Conservation (phyloP, 2,113 vertebrate species). For the Glaucidium brasilianum region DNA sequence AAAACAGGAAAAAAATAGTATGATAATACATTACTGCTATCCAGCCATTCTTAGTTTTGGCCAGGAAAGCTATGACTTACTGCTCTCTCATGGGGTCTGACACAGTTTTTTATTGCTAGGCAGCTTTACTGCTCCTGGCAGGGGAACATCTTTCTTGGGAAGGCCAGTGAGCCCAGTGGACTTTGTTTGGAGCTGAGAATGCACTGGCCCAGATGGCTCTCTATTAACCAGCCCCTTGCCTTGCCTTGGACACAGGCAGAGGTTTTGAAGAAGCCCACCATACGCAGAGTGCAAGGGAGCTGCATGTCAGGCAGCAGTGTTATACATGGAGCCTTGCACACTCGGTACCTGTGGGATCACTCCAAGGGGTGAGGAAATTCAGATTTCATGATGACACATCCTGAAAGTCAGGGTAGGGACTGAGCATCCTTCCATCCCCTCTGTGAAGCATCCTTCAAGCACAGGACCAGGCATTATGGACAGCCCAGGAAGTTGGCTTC, state of each 20-base stretch:
- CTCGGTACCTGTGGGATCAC: neutral
- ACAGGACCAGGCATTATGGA: neutral
- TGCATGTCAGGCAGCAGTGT: neutral
- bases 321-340: neutral
- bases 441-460: neutral
- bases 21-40: neutral
- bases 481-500: neutral
- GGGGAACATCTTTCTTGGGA: neutral
- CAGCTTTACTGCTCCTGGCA: neutral
- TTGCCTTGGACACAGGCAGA: neutral
- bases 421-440: neutral
- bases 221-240: neutral
- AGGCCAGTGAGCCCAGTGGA: neutral
- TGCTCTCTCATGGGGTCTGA: neutral
- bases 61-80: neutral
- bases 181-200: neutral
- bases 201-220: neutral
- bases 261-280: neutral
- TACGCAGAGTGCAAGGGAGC: accelerated
- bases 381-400: neutral
- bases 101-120: neutral
- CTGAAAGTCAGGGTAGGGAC: neutral
- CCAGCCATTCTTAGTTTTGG: neutral
- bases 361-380: neutral
- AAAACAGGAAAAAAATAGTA: neutral